These are phyloP conservation scores for Drosophila monieri DNA, from an alignment of 2,888 invertebrate genomes.

Conservation along the genomic window DNA sequence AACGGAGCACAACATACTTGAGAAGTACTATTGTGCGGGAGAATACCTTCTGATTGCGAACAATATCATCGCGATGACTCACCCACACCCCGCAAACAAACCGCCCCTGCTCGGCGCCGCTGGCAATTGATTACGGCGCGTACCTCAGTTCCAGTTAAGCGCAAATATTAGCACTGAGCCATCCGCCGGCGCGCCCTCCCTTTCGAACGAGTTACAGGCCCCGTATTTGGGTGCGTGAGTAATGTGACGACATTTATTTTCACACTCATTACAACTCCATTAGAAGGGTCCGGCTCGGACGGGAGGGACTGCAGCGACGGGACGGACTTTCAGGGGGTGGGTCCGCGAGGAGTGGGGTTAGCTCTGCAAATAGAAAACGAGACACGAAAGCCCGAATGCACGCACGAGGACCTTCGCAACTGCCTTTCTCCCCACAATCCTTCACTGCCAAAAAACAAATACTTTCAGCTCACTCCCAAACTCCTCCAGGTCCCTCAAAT, in stretches of 20 bases:
- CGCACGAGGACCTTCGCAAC: slow-evolving; percentile 61
- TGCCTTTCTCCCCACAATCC: slow-evolving; percentile 10
- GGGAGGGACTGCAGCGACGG: not conserved
- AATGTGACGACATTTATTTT: slow-evolving; percentile 80
- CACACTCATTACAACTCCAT: slow-evolving; percentile 80
- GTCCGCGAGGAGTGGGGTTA: too few relatives aligned
- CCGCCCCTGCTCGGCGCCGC: slow-evolving; percentile 3
- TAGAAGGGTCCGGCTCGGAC: slow-evolving; percentile 46
- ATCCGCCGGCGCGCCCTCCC: slow-evolving; percentile 13
- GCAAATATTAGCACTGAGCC: slow-evolving; percentile 65
- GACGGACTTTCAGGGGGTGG: not conserved
- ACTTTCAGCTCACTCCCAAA: not conserved
- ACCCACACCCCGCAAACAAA: slow-evolving; percentile 22
- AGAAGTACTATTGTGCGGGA: slow-evolving; percentile 27
- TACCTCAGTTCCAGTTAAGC: slow-evolving; percentile 52
- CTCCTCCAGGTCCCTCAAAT: slow-evolving; percentile 14
- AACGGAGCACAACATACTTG: slow-evolving; percentile 9
- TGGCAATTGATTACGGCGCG: slow-evolving; percentile 46
- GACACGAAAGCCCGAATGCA: slow-evolving; percentile 55
- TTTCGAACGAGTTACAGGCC: slow-evolving; percentile 19
- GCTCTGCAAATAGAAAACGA: slow-evolving; percentile 23
- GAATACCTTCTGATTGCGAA: slow-evolving; percentile 25
- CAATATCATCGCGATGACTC: slow-evolving; percentile 38
- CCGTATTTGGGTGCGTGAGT: slow-evolving; percentile 70
- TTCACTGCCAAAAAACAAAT: not conserved